Base-by-base conservation (phyloP, 1,140 invertebrate genomes). In the Andricus grossulariae region DNA sequence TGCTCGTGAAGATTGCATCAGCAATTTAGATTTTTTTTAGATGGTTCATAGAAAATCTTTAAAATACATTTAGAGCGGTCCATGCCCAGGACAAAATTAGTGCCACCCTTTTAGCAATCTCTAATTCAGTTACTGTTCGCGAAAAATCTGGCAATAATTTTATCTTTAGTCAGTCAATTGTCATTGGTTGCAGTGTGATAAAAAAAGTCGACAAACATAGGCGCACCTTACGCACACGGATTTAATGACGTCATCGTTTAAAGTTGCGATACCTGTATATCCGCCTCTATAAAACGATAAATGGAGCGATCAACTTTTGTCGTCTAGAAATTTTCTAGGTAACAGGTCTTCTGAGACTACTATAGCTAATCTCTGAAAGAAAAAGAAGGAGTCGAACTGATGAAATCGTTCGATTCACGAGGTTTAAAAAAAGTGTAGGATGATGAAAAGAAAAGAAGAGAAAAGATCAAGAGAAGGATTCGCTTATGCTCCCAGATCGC, bases 401-500 rank as follows among this genome's bases (percentile, higher is more conserved):
- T 8, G 18, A n/a, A 10, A 45, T 45, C 39, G 39, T 45, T 45
- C 39, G 39, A 45, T 45, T 45, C 39, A 45, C 39, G 54, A n/a
- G 21, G 54, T 55, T 55, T 55, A 11, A 55, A 55, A 19, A 21
- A 55, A 19, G 39, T 45, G 39, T 45, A 45, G 39, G 39, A 50
- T 21, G 21, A 66, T 32, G 57, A 6, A 13, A 60, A 21, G 16
- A 55, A 57, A 76, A 70, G 32, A 13, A 72, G 50, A 57, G 50
- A 71, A 52, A 21, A 74, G 18, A 73, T 3, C 50, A 50, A 49
- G 25, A 49, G 13, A 21, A 39, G n/a, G 5, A n/a, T n/a, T 32
- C 13, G 13, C 57, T 60, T 60, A 66, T 66, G 15, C 45, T 16
- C n/a, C 49, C 25, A 80, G 76, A 72, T 73, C 72, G 76, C 73